phyloP scores from a whole-genome alignment of 2,888 invertebrate genomes.

The Empis livida region DNA sequence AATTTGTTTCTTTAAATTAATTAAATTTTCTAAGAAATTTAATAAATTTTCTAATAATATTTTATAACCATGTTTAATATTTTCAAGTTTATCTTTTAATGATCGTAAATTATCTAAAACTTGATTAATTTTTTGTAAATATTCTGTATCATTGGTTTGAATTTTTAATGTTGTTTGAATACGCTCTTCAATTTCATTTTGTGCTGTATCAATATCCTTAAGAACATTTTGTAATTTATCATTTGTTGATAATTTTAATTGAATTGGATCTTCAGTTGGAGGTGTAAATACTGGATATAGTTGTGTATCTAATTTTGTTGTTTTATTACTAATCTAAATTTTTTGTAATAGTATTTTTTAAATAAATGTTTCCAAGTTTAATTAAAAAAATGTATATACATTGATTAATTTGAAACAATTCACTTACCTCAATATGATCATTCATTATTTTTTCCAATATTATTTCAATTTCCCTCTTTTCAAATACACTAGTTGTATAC shows the following conservation, averaged over 20 bases:
- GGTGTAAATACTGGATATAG: constrained; percentile 62
- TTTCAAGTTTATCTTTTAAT: constrained; percentile 50
- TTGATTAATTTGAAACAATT: too few species aligned
- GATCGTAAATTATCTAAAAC: constrained; percentile 52
- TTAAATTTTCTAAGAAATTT: constrained; percentile 54
- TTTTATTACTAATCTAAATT: constrained; percentile 48
- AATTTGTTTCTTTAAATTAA: constrained; percentile 47
- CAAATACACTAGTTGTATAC: constrained; percentile 52
- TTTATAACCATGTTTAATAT: constrained; percentile 57
- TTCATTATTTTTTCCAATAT: constrained; percentile 43
- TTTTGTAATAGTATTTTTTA: too few species aligned
- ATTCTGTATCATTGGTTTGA: constrained; percentile 43
- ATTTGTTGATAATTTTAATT: constrained; percentile 43
- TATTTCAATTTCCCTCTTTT: constrained; percentile 40
- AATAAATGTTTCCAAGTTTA: too few species aligned
- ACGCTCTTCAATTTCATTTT: constrained; percentile 51
- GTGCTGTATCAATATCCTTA: constrained; percentile 48
- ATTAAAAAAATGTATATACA: too few species aligned
- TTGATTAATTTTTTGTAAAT: constrained; percentile 42
- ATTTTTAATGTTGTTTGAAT: constrained; percentile 53
- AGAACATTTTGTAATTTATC: constrained; percentile 43
- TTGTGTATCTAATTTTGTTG: constrained; percentile 54
- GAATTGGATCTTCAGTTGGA: constrained; percentile 43
- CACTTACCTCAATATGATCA: constrained; percentile 52
- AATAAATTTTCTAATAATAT: constrained; percentile 54